phyloP scores from a whole-genome alignment of 1,140 invertebrate genomes.

The Orius laevigatus region DNA sequence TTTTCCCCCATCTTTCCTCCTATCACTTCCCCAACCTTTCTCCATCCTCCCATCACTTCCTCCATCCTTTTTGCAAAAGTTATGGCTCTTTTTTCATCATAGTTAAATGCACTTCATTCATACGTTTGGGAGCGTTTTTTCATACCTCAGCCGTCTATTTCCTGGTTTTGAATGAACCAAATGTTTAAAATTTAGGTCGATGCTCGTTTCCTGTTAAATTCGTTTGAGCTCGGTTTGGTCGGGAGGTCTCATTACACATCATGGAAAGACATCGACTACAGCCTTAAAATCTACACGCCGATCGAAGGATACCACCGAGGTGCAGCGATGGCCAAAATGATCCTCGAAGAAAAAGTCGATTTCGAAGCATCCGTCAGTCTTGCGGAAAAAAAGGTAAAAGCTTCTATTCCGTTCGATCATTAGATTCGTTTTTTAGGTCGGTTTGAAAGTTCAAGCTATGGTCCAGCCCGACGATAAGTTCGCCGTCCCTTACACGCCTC shows the following conservation, averaged over 20 bases:
- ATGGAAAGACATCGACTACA: constrained; percentile 49
- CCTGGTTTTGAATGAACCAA: background rate
- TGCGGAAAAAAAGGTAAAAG: constrained; percentile 41
- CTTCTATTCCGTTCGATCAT: constrained; percentile 11
- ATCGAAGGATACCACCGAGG: constrained; percentile 54
- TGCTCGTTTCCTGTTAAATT: constrained; percentile 53
- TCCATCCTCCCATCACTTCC: too few relatives aligned
- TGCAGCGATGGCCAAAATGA: constrained; percentile 49
- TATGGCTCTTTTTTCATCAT: too few relatives aligned
- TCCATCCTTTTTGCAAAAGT: too few relatives aligned
- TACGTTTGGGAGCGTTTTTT: too few relatives aligned
- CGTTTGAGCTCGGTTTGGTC: constrained; percentile 52
- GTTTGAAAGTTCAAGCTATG: constrained; percentile 18
- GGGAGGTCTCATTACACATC: constrained; percentile 24
- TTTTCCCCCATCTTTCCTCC: too few relatives aligned
- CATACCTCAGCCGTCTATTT: too few relatives aligned
- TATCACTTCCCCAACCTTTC: too few relatives aligned
- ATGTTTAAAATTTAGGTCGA: constrained; percentile 34
- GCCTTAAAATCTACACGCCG: constrained; percentile 57
- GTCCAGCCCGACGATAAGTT: constrained; percentile 16
- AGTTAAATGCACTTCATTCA: background rate
- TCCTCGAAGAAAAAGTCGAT: constrained; percentile 42
- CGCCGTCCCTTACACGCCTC: constrained; percentile 1
- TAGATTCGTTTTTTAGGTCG: constrained; percentile 16
- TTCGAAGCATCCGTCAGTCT: constrained; percentile 39